phyloP scores from a whole-genome alignment of 2,113 vertebrate genomes.

The Apistogramma diplotaenia region DNA sequence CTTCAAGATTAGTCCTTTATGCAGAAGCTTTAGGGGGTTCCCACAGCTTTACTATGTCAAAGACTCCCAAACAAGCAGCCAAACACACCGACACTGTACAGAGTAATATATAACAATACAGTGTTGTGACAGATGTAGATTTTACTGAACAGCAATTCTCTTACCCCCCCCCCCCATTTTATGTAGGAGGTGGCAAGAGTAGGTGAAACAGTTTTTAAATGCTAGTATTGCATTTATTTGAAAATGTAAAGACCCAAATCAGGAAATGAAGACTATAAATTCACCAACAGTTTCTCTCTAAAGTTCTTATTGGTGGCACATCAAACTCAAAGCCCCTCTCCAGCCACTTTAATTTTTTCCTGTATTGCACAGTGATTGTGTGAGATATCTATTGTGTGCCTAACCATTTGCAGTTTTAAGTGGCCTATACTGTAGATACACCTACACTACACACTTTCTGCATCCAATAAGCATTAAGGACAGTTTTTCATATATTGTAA shows the following conservation, averaged over 20 bases:
- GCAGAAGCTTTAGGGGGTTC: slow-evolving; percentile 42
- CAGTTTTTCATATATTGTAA: neutral
- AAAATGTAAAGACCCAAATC: neutral
- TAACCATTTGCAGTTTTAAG: neutral
- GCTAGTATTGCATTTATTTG: neutral
- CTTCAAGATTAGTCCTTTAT: slow-evolving; percentile 36
- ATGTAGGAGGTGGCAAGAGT: neutral
- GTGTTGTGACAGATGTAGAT: slow-evolving; percentile 16
- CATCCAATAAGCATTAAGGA: neutral
- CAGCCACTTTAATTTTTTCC: no score
- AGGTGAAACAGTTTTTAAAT: slow-evolving; percentile 9
- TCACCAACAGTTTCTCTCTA: neutral
- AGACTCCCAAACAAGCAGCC: slow-evolving; percentile 15
- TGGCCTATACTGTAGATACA: neutral
- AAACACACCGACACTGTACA: neutral
- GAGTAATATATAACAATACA: neutral
- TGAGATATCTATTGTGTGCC: neutral
- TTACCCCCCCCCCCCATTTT: neutral
- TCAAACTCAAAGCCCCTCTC: neutral
- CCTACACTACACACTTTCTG: neutral
- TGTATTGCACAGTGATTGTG: neutral
- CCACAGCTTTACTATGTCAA: slow-evolving; percentile 15
- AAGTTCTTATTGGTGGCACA: neutral
- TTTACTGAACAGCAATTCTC: neutral
- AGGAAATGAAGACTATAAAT: neutral